phyloP scores from a whole-genome alignment of 1,140 invertebrate species.

The Holotrichia oblita region DNA sequence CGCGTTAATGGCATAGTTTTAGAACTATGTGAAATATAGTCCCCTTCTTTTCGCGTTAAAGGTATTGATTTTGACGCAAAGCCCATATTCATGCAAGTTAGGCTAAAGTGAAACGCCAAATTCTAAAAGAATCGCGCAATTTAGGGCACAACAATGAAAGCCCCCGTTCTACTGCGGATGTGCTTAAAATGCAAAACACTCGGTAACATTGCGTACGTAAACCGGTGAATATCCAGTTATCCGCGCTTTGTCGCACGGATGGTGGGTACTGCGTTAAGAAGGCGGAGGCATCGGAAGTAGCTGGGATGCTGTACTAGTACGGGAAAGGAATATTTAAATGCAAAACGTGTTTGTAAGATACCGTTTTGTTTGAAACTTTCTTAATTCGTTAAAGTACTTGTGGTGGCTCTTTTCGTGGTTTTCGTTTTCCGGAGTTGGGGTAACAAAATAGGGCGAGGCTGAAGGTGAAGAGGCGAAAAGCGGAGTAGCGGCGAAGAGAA shows the following conservation, averaged over 20 bases:
- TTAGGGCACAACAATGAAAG: not conserved
- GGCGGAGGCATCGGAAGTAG: not conserved
- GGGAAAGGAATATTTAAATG: constrained; percentile 29
- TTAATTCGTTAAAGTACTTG: constrained; percentile 3
- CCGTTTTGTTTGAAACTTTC: constrained; percentile 31
- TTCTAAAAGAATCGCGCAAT: not conserved
- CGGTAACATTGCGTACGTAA: constrained; percentile 11
- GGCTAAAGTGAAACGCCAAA: not conserved
- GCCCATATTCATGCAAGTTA: no score
- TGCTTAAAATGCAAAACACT: constrained; percentile 13
- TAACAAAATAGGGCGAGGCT: not conserved
- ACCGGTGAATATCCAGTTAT: constrained; percentile 20
- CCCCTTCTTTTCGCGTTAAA: no score
- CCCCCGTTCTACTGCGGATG: not conserved
- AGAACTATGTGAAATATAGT: no score
- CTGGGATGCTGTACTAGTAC: not conserved
- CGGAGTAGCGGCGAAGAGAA: not conserved
- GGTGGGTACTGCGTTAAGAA: not conserved
- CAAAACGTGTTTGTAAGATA: constrained; percentile 12
- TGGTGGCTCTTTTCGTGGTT: not conserved
- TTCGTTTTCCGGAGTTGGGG: not conserved
- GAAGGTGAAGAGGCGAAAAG: not conserved
- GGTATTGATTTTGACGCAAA: no score
- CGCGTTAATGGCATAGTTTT: no score
- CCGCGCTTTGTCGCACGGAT: not conserved